phyloP scores from a whole-genome alignment of 2,797 vertebrate genomes.

The Uromys caudimaculatus region DNA sequence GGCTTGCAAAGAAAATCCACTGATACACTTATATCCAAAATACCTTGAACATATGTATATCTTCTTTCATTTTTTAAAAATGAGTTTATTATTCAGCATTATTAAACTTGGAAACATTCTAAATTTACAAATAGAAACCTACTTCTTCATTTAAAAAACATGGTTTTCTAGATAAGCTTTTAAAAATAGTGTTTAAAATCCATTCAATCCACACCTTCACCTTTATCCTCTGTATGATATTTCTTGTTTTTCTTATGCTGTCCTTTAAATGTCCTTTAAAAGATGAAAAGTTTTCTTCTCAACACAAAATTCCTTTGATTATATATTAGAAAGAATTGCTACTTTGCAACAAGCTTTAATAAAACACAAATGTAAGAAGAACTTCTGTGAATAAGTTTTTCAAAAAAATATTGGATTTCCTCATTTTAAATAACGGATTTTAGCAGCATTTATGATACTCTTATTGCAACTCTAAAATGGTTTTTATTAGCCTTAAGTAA shows the following conservation, averaged over 20 bases:
- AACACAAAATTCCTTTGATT: constrained; percentile 73
- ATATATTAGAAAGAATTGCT: constrained; percentile 65
- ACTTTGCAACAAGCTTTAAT: constrained; percentile 58
- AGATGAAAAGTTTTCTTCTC: constrained; percentile 70
- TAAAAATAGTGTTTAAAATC: constrained; percentile 60
- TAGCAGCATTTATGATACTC: constrained; percentile 52
- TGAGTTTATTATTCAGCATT: constrained; percentile 7
- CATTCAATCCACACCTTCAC: constrained; percentile 17
- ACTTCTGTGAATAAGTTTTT: constrained; percentile 46
- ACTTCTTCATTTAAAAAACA: constrained; percentile 50
- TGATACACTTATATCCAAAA: constrained; percentile 19
- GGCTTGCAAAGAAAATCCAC: not conserved
- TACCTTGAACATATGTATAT: not conserved
- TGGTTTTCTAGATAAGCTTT: constrained; percentile 44
- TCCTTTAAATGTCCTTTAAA: constrained; percentile 72
- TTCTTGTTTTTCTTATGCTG: constrained; percentile 57
- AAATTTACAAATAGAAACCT: constrained; percentile 40
- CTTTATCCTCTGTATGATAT: constrained; percentile 4
- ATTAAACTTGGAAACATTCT: constrained; percentile 53
- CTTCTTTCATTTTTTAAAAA: constrained; percentile 48
- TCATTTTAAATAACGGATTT: constrained; percentile 48
- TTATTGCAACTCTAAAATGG: constrained; percentile 42
- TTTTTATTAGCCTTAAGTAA: constrained; percentile 45
- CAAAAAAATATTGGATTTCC: not conserved
- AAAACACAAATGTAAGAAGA: constrained; percentile 59